Conservation (phyloP, 2,113 vertebrate genomes). For the Sclerurus mexicanus region DNA sequence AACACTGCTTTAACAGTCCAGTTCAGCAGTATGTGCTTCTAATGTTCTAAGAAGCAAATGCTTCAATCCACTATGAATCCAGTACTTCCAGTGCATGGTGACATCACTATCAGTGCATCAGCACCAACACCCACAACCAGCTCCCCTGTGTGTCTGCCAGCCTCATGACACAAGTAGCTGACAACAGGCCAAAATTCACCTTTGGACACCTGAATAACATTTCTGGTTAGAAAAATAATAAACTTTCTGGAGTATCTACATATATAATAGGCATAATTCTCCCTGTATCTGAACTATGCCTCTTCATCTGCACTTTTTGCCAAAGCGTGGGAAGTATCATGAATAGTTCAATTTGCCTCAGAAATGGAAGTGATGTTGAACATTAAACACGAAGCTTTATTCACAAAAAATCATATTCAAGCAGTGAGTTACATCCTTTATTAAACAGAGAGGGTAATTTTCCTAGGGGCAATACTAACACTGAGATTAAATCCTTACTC, state of each 20-base stretch:
- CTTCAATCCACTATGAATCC: background rate
- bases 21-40: background rate
- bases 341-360: background rate
- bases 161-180: background rate
- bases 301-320: background rate
- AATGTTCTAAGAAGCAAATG: background rate
- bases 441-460: background rate
- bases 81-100: background rate
- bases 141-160: background rate
- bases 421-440: background rate
- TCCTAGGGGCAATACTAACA: background rate
- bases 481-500: background rate
- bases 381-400: background rate
- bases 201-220: background rate
- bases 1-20: background rate
- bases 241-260: background rate
- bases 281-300: background rate
- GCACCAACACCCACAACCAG: background rate
- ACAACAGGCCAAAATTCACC: background rate
- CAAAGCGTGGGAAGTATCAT: background rate
- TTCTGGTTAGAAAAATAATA: background rate
- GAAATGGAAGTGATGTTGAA: background rate
- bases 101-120: no score
- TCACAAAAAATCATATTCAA: background rate
- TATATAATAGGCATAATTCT: background rate